Conservation (phyloP, 2,113 vertebrate species). For the mouse (Mus musculus) region GRCm39 chr8:89820001-89820500, state of each 20-base stretch:
- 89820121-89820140: too few species aligned
- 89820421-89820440: neutral
- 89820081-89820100: neutral
- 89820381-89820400: slow-evolving; percentile 24
- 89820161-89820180: neutral
- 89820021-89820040: neutral
- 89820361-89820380: neutral
- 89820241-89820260: too few species aligned
- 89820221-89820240: neutral
- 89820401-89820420: neutral
- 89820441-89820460: neutral
- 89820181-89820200: neutral
- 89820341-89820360: neutral
- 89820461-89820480: neutral
- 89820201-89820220: neutral
- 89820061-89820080: neutral
- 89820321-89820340: neutral
- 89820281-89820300: neutral
- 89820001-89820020: too few species aligned
- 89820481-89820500: neutral
- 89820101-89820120: too few species aligned
- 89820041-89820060: neutral
- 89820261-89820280: neutral
- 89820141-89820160: too few species aligned
- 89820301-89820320: neutral